phyloP scores from a whole-genome alignment of 2,888 invertebrate species.

The Anticlea derivata region DNA sequence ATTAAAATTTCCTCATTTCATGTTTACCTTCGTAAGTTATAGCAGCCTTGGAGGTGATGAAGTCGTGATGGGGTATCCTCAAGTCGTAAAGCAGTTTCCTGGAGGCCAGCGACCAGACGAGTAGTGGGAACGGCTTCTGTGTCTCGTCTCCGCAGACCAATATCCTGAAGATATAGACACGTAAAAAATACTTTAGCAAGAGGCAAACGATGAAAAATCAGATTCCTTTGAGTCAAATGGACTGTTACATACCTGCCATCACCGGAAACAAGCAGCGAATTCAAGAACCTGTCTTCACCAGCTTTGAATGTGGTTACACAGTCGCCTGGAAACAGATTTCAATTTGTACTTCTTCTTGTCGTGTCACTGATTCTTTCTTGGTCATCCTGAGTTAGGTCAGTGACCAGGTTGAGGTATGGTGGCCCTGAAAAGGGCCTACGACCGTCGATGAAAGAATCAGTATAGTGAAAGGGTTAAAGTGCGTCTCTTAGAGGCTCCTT shows the following conservation, averaged over 20 bases:
- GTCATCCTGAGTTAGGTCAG: no score
- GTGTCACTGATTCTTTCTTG: no score
- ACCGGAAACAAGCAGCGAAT: conserved; percentile 93
- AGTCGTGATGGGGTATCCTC: conserved; percentile 94
- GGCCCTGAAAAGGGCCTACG: no score
- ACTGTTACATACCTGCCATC: conserved; percentile 90
- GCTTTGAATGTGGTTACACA: conserved; percentile 94
- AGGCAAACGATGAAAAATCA: neutral
- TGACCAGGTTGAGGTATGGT: no score
- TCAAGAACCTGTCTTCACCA: conserved; percentile 94
- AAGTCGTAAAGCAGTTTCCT: conserved; percentile 93
- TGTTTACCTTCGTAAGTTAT: conserved; percentile 90
- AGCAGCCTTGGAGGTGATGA: conserved; percentile 91
- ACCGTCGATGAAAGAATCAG: no score
- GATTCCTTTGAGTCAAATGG: no score
- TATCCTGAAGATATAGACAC: conserved; percentile 83
- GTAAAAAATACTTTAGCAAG: no score
- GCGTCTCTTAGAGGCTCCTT: no score
- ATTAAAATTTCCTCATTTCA: neutral
- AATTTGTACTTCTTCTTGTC: no score
- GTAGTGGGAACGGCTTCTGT: conserved; percentile 94
- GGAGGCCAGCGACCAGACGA: conserved; percentile 94
- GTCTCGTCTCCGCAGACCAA: conserved; percentile 96
- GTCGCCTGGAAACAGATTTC: conserved; percentile 80
- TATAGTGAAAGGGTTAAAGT: no score